Conservation (phyloP, 2,113 vertebrate genomes). For the Ariopsis seemanni region DNA sequence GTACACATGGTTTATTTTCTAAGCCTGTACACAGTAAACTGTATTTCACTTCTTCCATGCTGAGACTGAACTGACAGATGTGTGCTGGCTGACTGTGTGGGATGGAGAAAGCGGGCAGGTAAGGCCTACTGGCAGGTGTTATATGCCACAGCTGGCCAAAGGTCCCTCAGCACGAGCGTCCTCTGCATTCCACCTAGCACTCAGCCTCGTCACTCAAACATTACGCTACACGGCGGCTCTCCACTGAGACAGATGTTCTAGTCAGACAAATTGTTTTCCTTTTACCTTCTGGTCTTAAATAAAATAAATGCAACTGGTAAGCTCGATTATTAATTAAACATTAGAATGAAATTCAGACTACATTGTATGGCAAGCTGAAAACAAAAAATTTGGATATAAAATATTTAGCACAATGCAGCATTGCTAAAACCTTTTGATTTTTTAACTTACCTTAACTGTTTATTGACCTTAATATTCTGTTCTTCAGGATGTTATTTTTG, state of each 20-base stretch:
- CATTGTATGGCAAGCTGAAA: background rate
- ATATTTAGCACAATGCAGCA: background rate
- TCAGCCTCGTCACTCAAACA: background rate
- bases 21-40: background rate
- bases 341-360: background rate
- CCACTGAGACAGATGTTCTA: background rate
- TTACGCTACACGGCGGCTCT: background rate
- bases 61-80: conserved; percentile 13
- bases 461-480: background rate
- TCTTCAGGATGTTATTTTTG: background rate
- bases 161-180: conserved; percentile 4
- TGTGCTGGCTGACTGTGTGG: background rate
- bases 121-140: conserved; percentile 32
- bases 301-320: conserved; percentile 11
- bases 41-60: conserved; percentile 2
- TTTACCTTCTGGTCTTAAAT: conserved; percentile 2
- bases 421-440: background rate
- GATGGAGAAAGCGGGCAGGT: conserved; percentile 5
- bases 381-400: background rate
- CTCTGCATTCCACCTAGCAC: conserved; percentile 17
- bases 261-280: background rate
- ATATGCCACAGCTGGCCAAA: conserved; percentile 12
- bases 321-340: background rate
- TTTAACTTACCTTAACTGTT: background rate
- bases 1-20: background rate